phyloP scores from a whole-genome alignment of 2,888 invertebrate species.

The Conops quadrifasciatus region DNA sequence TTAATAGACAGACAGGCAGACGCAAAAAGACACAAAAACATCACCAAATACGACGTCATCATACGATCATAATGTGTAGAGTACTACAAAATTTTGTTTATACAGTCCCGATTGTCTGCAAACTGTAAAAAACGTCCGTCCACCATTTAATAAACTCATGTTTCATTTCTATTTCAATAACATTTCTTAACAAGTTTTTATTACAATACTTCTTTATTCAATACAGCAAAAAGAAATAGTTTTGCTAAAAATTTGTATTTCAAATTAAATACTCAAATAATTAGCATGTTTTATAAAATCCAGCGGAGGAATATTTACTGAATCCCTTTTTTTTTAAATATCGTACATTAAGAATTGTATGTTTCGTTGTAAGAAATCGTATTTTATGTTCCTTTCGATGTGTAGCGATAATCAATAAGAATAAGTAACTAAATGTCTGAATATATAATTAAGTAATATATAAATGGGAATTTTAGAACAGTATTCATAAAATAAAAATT shows the following conservation, averaged over 20 bases:
- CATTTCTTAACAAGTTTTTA: neutral
- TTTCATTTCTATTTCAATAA: neutral
- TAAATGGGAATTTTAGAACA: conserved; percentile 40
- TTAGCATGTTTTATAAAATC: no score
- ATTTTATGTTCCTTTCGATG: conserved; percentile 32
- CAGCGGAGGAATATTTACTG: neutral
- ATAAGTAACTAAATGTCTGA: conserved; percentile 33
- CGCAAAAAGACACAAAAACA: no score
- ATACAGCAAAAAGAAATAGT: neutral
- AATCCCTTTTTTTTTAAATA: neutral
- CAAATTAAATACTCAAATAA: no score
- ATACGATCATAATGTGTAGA: no score
- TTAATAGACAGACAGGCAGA: no score
- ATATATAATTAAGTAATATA: conserved; percentile 28
- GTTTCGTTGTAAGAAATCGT: conserved; percentile 20
- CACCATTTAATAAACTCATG: conserved; percentile 16
- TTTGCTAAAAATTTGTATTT: neutral
- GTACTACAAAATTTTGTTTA: no score
- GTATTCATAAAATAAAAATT: conserved; percentile 30
- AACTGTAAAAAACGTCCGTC: conserved; percentile 34
- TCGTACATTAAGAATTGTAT: neutral
- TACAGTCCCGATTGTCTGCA: conserved; percentile 12
- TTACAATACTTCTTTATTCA: neutral
- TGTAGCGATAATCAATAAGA: conserved; percentile 35
- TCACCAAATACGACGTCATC: no score